Conservation (phyloP, 2,888 invertebrate genomes). For the Machimus rusticus region DNA sequence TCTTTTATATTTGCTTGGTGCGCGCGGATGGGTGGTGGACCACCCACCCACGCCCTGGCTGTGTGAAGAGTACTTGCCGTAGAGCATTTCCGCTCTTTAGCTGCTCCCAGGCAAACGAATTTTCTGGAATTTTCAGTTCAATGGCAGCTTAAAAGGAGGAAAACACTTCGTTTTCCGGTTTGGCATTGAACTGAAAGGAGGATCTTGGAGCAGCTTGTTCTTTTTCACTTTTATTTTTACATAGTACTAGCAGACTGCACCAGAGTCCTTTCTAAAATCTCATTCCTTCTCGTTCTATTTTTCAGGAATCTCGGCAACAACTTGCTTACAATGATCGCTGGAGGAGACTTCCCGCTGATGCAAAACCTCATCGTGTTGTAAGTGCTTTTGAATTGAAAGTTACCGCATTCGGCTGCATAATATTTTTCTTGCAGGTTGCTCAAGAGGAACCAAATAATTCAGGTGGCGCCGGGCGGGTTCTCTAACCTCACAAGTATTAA, state of each 20-base stretch:
- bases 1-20: not conserved
- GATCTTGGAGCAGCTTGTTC: not conserved
- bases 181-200: not conserved
- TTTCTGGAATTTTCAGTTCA: conserved; percentile 25
- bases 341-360: conserved; percentile 75
- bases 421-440: conserved; percentile 73
- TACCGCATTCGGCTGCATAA: conserved; percentile 28
- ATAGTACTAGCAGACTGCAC: not conserved
- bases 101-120: not conserved
- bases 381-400: conserved; percentile 62
- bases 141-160: not conserved
- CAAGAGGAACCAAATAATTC: conserved; percentile 83
- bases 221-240: not conserved
- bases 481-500: conserved; percentile 77
- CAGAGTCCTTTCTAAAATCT: not conserved
- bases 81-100: not conserved
- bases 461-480: conserved; percentile 82
- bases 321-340: conserved; percentile 72
- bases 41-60: not conserved
- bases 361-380: conserved; percentile 80
- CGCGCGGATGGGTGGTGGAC: not conserved
- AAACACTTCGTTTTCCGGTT: not conserved
- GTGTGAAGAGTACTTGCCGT: not conserved
- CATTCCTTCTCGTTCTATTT: not conserved
- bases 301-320: conserved; percentile 82